Conservation (phyloP, 2,113 vertebrate species). For the Brevimyrus niger region DNA sequence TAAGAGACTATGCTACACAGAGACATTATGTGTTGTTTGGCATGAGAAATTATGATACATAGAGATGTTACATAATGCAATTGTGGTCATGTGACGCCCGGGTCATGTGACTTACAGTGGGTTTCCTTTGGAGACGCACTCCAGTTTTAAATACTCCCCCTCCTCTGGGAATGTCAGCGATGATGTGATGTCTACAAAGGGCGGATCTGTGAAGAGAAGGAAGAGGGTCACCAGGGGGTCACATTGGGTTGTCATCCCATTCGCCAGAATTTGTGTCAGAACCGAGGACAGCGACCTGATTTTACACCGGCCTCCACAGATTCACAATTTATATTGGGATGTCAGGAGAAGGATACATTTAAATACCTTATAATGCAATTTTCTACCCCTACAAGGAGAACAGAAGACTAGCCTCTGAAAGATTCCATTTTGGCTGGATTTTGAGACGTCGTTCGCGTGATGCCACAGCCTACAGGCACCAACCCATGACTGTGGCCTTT, state of each 20-base stretch:
- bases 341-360: neutral
- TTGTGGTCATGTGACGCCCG: conserved; percentile 33
- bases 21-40: neutral
- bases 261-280: neutral
- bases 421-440: neutral
- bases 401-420: neutral
- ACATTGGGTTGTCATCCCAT: neutral
- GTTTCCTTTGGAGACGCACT: conserved; percentile 94
- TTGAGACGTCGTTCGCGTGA: neutral
- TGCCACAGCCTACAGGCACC: neutral
- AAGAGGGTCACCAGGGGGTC: conserved; percentile 31
- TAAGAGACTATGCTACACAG: neutral
- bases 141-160: conserved; percentile 90
- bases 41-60: neutral
- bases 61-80: neutral
- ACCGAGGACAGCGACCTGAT: neutral
- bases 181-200: conserved; percentile 82
- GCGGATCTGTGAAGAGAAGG: conserved; percentile 69
- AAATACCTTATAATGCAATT: neutral
- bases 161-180: conserved; percentile 87
- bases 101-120: conserved; percentile 76
- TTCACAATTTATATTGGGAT: neutral
- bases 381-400: neutral
- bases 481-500: neutral
- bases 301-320: neutral